Base-by-base conservation (phyloP, 2,797 vertebrate species). In the Gobionotothen gibberifrons region DNA sequence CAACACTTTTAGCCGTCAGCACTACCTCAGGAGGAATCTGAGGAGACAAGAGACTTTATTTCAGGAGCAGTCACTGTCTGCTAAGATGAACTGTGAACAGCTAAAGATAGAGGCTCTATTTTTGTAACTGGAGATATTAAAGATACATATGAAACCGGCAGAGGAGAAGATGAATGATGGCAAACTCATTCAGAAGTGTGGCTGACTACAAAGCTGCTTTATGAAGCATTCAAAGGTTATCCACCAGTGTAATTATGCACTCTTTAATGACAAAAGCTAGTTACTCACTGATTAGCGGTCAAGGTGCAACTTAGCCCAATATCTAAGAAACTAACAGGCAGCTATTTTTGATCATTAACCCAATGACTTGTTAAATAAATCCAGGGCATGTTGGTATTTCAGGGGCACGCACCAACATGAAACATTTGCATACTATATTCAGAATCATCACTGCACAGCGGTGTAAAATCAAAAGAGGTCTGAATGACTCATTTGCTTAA, bases 81-180 rank as follows among this genome's bases (percentile, higher is more conserved):
- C 80, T 46, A 80, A 91, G 89, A 91, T 91, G 89, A 93, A 90
- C 82, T 81, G 89, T 74, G 87, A 92, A 77, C 57, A 22, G 87
- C 90, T 92, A 93, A 93, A 93, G 85, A 92, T 93, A 92, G 92
- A 85, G 42, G 42, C 71, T 87, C 92, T 93, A 93, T 92, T 93
- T 91, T 89, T 66, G 88, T 88, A 71, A 73, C 73, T 69, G 80
- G 3, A 84, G 84, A 89, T 90, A 91, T 93, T 91, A 92, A 91
- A 92, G 90, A 89, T 87, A 91, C 86, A 90, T 90, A 88, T 71
- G 85, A 89, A 90, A 81, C 51, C 76, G 85, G 73, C 78, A 36
- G 78, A 60, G 65, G 43, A 63, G 78, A 55, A 80, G 81, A 86
- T 78, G 82, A 91, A 89, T 76, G 84, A 85, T 82, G 51, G 53